Evolutionary conservation across 2,888 invertebrate species (phyloP).

Genomic region (Unio delphinus): DNA sequence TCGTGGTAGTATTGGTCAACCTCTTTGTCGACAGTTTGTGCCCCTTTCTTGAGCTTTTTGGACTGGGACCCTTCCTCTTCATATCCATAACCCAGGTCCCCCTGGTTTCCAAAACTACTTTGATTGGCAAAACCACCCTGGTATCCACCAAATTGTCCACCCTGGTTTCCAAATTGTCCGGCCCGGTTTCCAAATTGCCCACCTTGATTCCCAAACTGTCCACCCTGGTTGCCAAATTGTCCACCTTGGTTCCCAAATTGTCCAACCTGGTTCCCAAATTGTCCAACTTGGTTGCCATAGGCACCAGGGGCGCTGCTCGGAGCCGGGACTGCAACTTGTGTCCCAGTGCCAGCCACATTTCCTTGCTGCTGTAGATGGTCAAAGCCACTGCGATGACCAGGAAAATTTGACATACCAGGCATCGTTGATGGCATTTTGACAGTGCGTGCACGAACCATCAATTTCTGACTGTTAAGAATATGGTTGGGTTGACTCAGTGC

Average conservation of each 20-base stretch:
- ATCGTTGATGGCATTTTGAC: constrained; percentile 17
- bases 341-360: background rate
- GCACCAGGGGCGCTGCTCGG: background rate
- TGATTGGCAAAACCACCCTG: too few species aligned
- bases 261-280: background rate
- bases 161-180: too few species aligned
- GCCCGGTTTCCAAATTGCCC: too few species aligned
- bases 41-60: constrained; percentile 15
- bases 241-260: constrained; percentile 2
- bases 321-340: background rate
- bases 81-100: background rate
- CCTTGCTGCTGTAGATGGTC: background rate
- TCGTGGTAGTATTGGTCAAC: constrained; percentile 35
- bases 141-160: too few species aligned
- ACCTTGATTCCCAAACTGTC: too few species aligned
- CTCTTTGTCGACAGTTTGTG: constrained; percentile 21
- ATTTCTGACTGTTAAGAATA: constrained; percentile 35
- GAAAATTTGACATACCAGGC: constrained; percentile 15
- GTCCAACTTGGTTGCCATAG: background rate
- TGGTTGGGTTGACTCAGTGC: constrained; percentile 25
- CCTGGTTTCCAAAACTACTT: background rate
- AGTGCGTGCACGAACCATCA: constrained; percentile 15
- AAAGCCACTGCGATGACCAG: background rate
- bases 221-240: background rate
- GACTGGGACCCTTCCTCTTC: background rate